Base-by-base conservation (phyloP, 2,888 invertebrate genomes). In the Papilio gigon region DNA sequence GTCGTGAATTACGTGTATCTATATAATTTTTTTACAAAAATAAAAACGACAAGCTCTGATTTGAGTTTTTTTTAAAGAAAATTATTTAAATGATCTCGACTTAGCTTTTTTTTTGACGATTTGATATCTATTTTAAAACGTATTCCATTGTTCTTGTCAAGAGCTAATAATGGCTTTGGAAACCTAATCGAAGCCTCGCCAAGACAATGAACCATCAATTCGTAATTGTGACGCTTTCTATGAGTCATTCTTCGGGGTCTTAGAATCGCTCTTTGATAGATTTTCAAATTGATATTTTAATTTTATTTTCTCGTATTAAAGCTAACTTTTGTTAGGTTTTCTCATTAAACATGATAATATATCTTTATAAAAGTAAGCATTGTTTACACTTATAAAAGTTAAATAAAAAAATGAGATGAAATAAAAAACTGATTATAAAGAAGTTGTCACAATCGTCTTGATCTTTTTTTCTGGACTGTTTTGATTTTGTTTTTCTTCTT, bases 181-280 rank as follows among this genome's bases (percentile, higher is more conserved):
- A 65, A 56, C 62, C 58, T 68, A 63, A 68, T 68, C 68, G 63
- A 58, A 68, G 63, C 58, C 47, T 58, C 44, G 44, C 44, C 37
- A 27, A 58, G 58, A 62, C 66, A 66, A 66, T 37, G 66, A 59
- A 30, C 20, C 58, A 42, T 65, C 58, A 30, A 14, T 50, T 50
- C 40, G 50, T 60, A 59, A 67, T 60, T 67, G 60, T 60, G 47
- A 60, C 22, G 44, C 35, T 59, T 66, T 66, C 30, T 11, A 33
- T 30, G 27, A 53, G 8, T 14, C 44, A 27, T 62, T 62, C 44
- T 42, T 44, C 20, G 8, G 30, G n/a, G 20, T 47, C 47, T 33
- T 47, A 42, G 61, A 11, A 25, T 17, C 27, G 25, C 22, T 42
- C 42, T 61, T 61, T 62, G 20, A 14, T 27, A 44, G 42, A 30